phyloP scores from a whole-genome alignment of 1,140 invertebrate species.

The Drosophila eugracilis region DNA sequence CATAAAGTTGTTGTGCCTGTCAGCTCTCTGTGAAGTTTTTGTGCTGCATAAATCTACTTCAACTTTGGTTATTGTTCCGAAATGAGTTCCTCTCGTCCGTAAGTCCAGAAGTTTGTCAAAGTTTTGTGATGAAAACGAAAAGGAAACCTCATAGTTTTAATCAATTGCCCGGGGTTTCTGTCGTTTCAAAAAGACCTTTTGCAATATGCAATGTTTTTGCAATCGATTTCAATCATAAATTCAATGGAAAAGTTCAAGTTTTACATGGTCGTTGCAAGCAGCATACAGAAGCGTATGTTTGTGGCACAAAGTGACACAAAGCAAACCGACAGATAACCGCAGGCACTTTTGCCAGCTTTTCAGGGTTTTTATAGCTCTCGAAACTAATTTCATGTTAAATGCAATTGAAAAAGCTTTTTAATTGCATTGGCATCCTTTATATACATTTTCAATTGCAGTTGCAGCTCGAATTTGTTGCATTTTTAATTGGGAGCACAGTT shows the following conservation, averaged over 20 bases:
- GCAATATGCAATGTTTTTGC: neutral
- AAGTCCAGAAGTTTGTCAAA: constrained; percentile 25
- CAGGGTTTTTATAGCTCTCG: constrained; percentile 43
- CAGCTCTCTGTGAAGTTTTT: constrained; percentile 14
- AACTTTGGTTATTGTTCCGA: constrained; percentile 16
- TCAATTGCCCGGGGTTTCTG: neutral
- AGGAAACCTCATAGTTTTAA: constrained; percentile 8
- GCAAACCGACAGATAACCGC: constrained; percentile 41
- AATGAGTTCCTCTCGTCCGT: constrained; percentile 30
- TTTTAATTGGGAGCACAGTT: constrained; percentile 52
- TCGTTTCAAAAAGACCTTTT: neutral
- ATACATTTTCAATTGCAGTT: constrained; percentile 23
- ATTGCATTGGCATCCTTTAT: constrained; percentile 48
- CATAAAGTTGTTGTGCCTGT: constrained; percentile 36
- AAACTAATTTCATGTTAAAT: constrained; percentile 53
- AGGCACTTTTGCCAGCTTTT: constrained; percentile 47
- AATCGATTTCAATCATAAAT: constrained; percentile 34
- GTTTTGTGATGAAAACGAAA: neutral
- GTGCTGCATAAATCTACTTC: constrained; percentile 8
- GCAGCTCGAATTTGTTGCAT: constrained; percentile 41
- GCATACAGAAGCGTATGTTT: too few relatives aligned
- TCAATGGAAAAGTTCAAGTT: constrained; percentile 27
- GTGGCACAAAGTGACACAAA: constrained; percentile 41
- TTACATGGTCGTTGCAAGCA: too few relatives aligned
- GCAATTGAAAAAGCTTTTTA: constrained; percentile 52